Evolutionary conservation across 2,888 invertebrate species (phyloP), one percentile per base, ranked within the genome.

Genomic region (Glaucopsyche alexis): DNA sequence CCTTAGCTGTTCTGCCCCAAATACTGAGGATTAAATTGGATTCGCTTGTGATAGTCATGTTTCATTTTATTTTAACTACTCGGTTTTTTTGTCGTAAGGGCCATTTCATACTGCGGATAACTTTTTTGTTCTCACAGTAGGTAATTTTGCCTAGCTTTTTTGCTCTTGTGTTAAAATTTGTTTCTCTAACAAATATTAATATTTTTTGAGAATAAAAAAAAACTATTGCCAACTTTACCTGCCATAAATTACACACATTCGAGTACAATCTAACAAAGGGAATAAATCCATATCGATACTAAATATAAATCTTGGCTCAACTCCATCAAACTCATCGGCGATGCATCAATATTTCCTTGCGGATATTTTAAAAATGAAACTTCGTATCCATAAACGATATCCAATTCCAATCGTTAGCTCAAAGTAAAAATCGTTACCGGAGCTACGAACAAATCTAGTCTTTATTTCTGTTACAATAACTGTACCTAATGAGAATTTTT

Each of bases 271-370:
- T 29, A 60, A 60, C 60, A 60, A 60, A 38, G 42, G 38, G 16
- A 42, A 11, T 42, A 16, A n/a, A 42, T 66, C 42, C 16, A 69
- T 16, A 49, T 70, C 69, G 50, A 64, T 55, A 72, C 69, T 72
- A 70, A 69, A 70, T 74, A 69, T 72, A 64, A 66, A 42, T 19
- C 71, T 73, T 73, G 73, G 74, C 74, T 73, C 29, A 65, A 42
- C 67, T 74, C 74, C 74, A 74, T 55, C 66, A 29, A 50, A 50
- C 52, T 65, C 65, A 64, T 55, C 60, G 42, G 65, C 52, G 72
- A 71, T 66, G 67, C 71, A 74, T 71, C 55, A 50, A 55, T 55
- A 50, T 52, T 71, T 55, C 55, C 40, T 71, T 52, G 42, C 52
- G 55, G 71, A 50, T 52, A 52, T 71, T 71, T 16, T 52, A 40